These are phyloP conservation scores for Bombus breviceps DNA, from an alignment of 1,140 invertebrate genomes.

Conservation along the genomic window DNA sequence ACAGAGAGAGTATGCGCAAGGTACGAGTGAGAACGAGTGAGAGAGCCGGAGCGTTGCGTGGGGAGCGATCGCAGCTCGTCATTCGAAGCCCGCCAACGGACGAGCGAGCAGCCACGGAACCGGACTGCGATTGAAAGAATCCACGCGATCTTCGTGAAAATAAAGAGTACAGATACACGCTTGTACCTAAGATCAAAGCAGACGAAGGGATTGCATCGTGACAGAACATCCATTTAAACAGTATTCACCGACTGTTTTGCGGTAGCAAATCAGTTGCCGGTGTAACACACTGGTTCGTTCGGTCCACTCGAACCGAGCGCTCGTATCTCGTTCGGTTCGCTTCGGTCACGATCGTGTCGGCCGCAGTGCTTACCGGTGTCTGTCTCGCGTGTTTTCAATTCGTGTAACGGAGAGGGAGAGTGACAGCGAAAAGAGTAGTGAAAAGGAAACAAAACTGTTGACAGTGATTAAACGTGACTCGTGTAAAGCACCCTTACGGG, in stretches of 20 bases:
- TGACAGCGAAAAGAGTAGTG: conserved; percentile 26
- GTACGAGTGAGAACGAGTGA: conserved; percentile 58
- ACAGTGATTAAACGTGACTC: conserved; percentile 60
- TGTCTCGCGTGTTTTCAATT: conserved; percentile 50
- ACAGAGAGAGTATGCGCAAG: conserved; percentile 53
- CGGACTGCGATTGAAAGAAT: conserved; percentile 71
- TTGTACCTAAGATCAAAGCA: neutral
- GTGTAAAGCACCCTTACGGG: neutral
- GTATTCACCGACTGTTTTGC: conserved; percentile 31
- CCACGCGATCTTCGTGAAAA: conserved; percentile 67
- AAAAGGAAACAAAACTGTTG: conserved; percentile 29
- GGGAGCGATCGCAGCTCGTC: conserved; percentile 75
- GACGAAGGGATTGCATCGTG: conserved; percentile 23
- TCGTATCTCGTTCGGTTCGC: conserved; percentile 50
- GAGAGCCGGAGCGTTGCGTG: conserved; percentile 67
- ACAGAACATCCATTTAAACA: conserved; percentile 11
- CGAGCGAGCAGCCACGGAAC: conserved; percentile 79
- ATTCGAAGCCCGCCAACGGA: conserved; percentile 82
- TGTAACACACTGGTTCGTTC: conserved; percentile 24
- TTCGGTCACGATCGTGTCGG: conserved; percentile 60
- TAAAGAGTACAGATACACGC: conserved; percentile 29
- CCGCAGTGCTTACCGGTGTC: conserved; percentile 47
- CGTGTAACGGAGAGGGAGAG: conserved; percentile 7
- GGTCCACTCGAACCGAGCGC: conserved; percentile 50
- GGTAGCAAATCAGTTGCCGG: conserved; percentile 17